Evolutionary conservation across 2,888 invertebrate genomes (phyloP).

Genomic region (Eledona agricola): DNA sequence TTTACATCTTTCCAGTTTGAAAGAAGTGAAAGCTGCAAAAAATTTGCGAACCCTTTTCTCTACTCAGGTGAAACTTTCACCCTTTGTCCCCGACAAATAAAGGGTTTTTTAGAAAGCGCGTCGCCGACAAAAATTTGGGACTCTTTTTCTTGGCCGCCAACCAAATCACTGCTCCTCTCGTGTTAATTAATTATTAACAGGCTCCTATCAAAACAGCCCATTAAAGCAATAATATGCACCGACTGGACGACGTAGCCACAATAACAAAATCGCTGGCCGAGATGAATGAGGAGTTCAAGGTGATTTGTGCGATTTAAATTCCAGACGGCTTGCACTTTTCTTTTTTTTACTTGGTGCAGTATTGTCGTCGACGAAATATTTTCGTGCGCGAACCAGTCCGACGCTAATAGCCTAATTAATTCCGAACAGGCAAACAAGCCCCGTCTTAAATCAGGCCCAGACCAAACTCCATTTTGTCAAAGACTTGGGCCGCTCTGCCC

Average conservation of each 20-base stretch:
- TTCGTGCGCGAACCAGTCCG: slow-evolving; percentile 7
- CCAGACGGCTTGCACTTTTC: too few relatives aligned
- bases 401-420: slow-evolving; percentile 11
- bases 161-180: slow-evolving; percentile 52
- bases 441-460: slow-evolving; percentile 13
- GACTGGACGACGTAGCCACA: slow-evolving; percentile 51
- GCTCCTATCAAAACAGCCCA: slow-evolving; percentile 53
- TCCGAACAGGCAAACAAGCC: slow-evolving; percentile 14
- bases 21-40: slow-evolving; percentile 12
- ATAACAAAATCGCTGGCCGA: slow-evolving; percentile 46
- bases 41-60: too few relatives aligned
- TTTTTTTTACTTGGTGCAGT: too few relatives aligned
- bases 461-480: slow-evolving; percentile 11
- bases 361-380: slow-evolving; percentile 3
- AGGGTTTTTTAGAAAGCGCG: slow-evolving; percentile 27
- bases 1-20: slow-evolving; percentile 4
- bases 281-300: slow-evolving; percentile 34
- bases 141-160: slow-evolving; percentile 54
- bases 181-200: slow-evolving; percentile 52
- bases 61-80: slow-evolving; percentile 23
- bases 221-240: slow-evolving; percentile 52
- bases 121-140: slow-evolving; percentile 24
- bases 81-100: slow-evolving; percentile 18
- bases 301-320: slow-evolving; percentile 17
- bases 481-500: too few relatives aligned